Percentiles rank a stretch among this genome's conserved stretches.
These are phyloP conservation scores for Chromis chromis DNA, from an alignment of 2,797 vertebrate genomes.

Conservation along the genomic window DNA sequence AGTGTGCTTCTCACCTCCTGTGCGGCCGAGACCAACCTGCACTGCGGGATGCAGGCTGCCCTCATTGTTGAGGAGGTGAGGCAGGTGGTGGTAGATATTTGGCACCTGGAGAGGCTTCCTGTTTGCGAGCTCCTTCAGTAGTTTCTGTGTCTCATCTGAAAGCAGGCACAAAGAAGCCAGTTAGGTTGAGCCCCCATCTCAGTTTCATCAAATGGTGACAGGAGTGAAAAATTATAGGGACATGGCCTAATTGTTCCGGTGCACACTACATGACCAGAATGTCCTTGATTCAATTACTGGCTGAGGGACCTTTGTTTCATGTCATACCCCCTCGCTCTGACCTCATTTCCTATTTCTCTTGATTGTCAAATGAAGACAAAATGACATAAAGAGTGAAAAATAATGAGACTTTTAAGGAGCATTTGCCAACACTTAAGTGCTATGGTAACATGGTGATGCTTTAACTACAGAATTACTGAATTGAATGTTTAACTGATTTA, in stretches of 20 bases:
- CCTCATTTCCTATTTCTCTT: neutral
- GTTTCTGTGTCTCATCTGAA: slow-evolving; percentile 95
- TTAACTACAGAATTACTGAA: neutral
- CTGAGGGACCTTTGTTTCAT: neutral
- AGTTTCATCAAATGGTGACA: slow-evolving; percentile 8
- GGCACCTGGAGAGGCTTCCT: slow-evolving; percentile 97
- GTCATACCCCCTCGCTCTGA: neutral
- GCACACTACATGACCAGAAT: neutral
- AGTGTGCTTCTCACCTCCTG: slow-evolving; percentile 88
- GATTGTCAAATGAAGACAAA: neutral
- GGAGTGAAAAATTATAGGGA: neutral
- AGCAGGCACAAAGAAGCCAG: neutral
- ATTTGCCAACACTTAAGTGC: neutral
- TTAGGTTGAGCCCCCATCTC: neutral
- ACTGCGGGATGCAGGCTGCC: slow-evolving; percentile 96
- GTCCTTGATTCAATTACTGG: neutral
- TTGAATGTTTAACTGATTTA: neutral
- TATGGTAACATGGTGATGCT: neutral
- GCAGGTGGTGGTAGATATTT: slow-evolving; percentile 99
- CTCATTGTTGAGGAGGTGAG: slow-evolving; percentile 97
- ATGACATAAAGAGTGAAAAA: neutral
- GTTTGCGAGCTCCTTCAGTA: slow-evolving; percentile 93
- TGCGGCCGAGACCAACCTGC: slow-evolving; percentile 93
- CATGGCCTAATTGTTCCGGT: neutral
- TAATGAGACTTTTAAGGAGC: neutral